Percentiles rank a stretch among this genome's conserved stretches.
Conservation (phyloP, 2,797 vertebrate species). For the Manis javanica region DNA sequence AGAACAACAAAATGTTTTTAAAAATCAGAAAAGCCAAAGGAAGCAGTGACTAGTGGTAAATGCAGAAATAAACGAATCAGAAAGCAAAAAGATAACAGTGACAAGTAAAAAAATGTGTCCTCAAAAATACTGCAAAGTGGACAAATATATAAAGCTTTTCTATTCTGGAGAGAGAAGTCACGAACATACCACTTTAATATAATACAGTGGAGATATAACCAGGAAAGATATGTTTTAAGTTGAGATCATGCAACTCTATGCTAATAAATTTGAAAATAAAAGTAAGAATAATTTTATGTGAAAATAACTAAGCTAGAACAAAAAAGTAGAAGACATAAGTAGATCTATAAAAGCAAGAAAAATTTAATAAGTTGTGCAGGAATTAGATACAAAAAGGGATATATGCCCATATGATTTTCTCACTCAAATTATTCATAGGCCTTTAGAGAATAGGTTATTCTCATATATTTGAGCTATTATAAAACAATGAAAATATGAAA, state of each 20-base stretch:
- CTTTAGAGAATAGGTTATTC: background rate
- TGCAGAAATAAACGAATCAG: background rate
- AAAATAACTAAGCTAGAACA: background rate
- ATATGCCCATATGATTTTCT: background rate
- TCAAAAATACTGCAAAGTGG: background rate
- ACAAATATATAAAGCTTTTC: background rate
- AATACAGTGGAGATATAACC: background rate
- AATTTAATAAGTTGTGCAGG: background rate
- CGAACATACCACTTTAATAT: background rate
- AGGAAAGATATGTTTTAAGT: background rate
- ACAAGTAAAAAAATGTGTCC: background rate
- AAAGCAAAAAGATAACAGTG: background rate
- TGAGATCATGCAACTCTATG: background rate
- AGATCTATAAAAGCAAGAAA: background rate
- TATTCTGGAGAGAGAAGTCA: background rate
- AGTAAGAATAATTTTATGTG: background rate
- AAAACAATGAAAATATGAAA: background rate
- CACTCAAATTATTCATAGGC: background rate
- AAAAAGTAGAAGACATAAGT: background rate
- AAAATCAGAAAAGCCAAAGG: background rate
- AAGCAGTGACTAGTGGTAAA: background rate
- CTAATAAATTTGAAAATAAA: background rate
- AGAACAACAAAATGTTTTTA: background rate
- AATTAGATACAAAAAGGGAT: background rate
- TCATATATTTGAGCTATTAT: background rate